Conservation (phyloP, 92 coral and sea anemone species). For the Epizoanthus rinbou region DNA sequence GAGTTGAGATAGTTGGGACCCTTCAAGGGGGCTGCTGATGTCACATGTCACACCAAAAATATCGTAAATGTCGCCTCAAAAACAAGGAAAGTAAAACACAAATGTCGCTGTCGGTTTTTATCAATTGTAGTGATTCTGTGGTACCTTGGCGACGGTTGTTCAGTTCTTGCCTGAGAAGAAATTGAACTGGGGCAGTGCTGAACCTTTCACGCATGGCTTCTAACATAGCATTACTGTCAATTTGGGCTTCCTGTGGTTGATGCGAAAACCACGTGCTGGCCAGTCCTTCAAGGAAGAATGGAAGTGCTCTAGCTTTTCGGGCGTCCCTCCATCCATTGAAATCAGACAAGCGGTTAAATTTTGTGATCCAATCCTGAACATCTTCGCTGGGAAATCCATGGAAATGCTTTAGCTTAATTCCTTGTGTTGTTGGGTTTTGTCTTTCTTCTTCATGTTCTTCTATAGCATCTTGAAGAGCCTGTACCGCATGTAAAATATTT, state of each 20-base stretch:
- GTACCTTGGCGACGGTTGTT: neutral
- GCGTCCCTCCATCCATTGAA: neutral
- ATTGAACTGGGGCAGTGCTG: constrained; percentile 6
- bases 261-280: neutral
- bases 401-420: neutral
- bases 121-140: no score
- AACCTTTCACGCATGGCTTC: neutral
- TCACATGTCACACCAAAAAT: no score
- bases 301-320: neutral
- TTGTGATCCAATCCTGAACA: neutral
- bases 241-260: neutral
- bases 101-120: no score
- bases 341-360: neutral
- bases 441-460: no score
- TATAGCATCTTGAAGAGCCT: no score
- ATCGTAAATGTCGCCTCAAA: no score
- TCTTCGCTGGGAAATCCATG: no score
- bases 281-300: constrained; percentile 7
- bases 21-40: no score
- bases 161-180: neutral
- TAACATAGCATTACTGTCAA: neutral
- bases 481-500: no score
- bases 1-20: neutral
- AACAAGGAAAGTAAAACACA: no score
- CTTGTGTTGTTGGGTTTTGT: no score